phyloP scores from a whole-genome alignment of 2,113 vertebrate genomes.

The Astur gentilis region DNA sequence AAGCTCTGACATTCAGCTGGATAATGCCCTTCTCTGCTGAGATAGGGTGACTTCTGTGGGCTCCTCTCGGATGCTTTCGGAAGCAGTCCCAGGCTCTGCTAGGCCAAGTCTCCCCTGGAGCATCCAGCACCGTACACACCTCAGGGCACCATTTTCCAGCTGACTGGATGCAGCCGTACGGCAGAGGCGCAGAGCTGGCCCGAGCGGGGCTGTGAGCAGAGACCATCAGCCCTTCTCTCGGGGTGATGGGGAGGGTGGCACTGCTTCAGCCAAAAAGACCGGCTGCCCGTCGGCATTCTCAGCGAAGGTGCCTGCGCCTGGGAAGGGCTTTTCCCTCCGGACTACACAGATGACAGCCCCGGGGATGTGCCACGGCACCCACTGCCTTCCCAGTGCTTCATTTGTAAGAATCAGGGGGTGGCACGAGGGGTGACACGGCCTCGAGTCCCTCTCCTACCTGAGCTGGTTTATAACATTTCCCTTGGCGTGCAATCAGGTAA shows the following conservation, averaged over 20 bases:
- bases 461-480: neutral
- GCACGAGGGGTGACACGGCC: neutral
- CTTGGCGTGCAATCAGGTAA: neutral
- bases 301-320: neutral
- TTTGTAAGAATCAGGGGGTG: neutral
- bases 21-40: neutral
- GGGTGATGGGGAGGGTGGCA: neutral
- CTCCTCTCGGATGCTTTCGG: neutral
- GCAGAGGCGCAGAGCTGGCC: neutral
- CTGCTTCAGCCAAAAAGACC: neutral
- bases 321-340: neutral
- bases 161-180: neutral
- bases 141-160: neutral
- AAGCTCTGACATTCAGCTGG: neutral
- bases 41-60: neutral
- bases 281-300: neutral
- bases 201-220: neutral
- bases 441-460: neutral
- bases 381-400: neutral
- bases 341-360: neutral
- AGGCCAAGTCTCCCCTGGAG: neutral
- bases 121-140: neutral
- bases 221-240: neutral
- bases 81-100: neutral
- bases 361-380: too few species aligned